These are phyloP conservation scores for Colius striatus DNA, from an alignment of 2,113 vertebrate species.

Conservation along the genomic window DNA sequence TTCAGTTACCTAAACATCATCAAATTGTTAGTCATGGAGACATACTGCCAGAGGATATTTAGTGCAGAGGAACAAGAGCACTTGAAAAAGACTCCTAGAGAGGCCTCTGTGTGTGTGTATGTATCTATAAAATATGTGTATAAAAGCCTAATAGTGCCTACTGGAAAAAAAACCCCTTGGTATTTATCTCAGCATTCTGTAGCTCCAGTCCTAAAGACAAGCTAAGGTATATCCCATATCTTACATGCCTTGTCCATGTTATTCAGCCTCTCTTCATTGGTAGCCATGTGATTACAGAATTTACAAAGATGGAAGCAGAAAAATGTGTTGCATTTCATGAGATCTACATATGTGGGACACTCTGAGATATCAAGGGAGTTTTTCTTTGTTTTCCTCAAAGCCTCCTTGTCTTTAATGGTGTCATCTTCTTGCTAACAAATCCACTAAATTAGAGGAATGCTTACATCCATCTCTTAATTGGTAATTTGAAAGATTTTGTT, in stretches of 20 bases:
- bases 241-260: not conserved
- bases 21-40: not conserved
- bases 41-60: not conserved
- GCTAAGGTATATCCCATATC: not conserved
- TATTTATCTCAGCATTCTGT: not conserved
- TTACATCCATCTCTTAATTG: not conserved
- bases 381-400: not conserved
- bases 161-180: not conserved
- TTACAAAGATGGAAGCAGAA: not conserved
- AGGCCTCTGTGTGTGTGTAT: fast-evolving
- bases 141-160: not conserved
- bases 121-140: not conserved
- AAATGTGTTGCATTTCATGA: not conserved
- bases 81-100: not conserved
- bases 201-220: not conserved
- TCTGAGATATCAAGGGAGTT: not conserved
- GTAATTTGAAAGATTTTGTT: not conserved
- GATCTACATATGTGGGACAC: not conserved
- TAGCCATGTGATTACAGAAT: not conserved
- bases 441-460: not conserved
- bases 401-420: not conserved
- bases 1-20: not conserved
- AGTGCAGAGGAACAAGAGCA: not conserved
- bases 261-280: not conserved
- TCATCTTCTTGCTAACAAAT: not conserved